These are phyloP conservation scores for Drosophila cracens DNA, from an alignment of 2,888 invertebrate species.

Conservation along the genomic window DNA sequence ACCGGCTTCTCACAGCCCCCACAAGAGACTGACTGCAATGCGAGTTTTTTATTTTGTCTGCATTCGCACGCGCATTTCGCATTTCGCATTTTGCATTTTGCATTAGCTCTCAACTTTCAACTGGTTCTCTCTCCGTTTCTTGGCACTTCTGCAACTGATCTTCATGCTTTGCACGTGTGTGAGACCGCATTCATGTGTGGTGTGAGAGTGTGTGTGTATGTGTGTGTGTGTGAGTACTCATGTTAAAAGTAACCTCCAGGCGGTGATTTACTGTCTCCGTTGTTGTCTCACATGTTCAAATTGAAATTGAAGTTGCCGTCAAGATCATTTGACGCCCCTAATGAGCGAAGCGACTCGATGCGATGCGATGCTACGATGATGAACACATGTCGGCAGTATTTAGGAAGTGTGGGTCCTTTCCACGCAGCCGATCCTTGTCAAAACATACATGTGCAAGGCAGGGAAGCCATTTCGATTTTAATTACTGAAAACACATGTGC, in stretches of 20 bases:
- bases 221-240: slow-evolving; percentile 3
- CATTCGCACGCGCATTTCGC: slow-evolving; percentile 23
- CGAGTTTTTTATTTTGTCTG: slow-evolving; percentile 18
- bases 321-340: slow-evolving; percentile 57
- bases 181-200: slow-evolving; percentile 5
- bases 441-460: slow-evolving; percentile 16
- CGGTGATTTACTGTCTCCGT: slow-evolving; percentile 61
- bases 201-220: background rate
- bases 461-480: slow-evolving; percentile 41
- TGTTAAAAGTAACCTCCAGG: slow-evolving; percentile 30
- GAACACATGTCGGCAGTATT: slow-evolving; percentile 67
- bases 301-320: slow-evolving; percentile 34
- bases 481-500: slow-evolving; percentile 67
- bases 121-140: slow-evolving; percentile 58
- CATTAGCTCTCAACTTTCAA: slow-evolving; percentile 41
- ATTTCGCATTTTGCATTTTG: slow-evolving; percentile 28
- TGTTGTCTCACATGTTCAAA: slow-evolving; percentile 48
- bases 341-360: slow-evolving; percentile 37
- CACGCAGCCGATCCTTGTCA: slow-evolving; percentile 51
- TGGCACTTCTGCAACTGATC: slow-evolving; percentile 56
- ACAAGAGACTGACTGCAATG: slow-evolving; percentile 52
- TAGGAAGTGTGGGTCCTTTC: slow-evolving; percentile 50
- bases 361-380: slow-evolving; percentile 10
- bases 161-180: slow-evolving; percentile 57
- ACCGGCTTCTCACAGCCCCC: slow-evolving; percentile 54